Percentiles rank a stretch among this genome's conserved stretches.
These are phyloP conservation scores for Datnioides undecimradiatus DNA, from an alignment of 2,113 vertebrate genomes.

Conservation along the genomic window DNA sequence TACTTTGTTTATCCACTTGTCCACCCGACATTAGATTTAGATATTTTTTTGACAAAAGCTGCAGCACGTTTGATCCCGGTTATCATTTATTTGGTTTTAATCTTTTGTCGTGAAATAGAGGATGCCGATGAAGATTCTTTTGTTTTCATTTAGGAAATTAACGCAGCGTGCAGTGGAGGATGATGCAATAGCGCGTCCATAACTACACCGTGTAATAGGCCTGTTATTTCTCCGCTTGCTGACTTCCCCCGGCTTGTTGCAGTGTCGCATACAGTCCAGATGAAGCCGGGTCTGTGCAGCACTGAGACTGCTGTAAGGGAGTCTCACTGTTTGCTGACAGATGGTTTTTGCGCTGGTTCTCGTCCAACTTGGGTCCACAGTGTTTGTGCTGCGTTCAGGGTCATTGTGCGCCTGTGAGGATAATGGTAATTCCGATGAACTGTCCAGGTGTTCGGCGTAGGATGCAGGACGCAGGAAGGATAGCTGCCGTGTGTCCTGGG, in stretches of 20 bases:
- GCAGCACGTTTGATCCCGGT: no score
- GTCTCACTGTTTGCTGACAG: background rate
- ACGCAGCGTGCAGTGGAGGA: background rate
- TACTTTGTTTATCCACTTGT: background rate
- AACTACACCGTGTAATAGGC: background rate
- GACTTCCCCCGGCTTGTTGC: background rate
- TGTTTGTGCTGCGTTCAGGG: background rate
- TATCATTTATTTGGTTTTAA: background rate
- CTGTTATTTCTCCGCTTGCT: background rate
- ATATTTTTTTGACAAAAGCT: rapidly evolving
- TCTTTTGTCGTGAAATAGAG: background rate
- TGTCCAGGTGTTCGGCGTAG: conserved; percentile 60
- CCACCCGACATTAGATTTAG: background rate
- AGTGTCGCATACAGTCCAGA: background rate
- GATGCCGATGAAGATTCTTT: background rate
- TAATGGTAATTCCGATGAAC: conserved; percentile 33
- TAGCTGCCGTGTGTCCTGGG: conserved; percentile 40
- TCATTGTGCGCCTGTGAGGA: background rate
- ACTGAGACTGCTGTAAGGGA: background rate
- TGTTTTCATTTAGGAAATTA: background rate
- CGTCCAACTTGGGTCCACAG: background rate
- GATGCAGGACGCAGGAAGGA: conserved; percentile 77
- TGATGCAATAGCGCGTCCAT: background rate
- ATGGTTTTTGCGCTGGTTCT: background rate
- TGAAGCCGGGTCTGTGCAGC: background rate